Evolutionary conservation across 1,140 invertebrate species (phyloP).

Genomic region (Alviniconcha marisindica): DNA sequence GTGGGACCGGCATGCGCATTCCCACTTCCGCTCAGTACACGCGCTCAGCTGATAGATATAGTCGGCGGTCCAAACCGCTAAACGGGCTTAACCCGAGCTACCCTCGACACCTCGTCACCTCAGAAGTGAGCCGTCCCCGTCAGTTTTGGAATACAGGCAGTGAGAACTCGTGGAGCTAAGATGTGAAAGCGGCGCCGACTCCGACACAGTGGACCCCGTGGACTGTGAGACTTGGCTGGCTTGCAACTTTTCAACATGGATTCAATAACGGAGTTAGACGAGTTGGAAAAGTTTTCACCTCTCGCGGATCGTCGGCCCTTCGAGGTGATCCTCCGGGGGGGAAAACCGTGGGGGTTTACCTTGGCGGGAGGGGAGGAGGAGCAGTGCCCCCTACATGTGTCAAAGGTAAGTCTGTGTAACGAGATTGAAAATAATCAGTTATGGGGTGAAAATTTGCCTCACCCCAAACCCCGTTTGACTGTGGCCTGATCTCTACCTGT

Average conservation of each 20-base stretch:
- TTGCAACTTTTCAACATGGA: slow-evolving; percentile 19
- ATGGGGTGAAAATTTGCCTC: no score
- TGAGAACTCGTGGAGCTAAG: neutral
- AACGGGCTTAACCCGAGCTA: no score
- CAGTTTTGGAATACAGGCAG: neutral
- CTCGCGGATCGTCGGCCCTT: slow-evolving; percentile 38
- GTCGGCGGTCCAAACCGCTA: no score
- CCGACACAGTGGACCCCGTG: neutral
- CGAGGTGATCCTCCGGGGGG: slow-evolving; percentile 48
- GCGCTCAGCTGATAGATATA: slow-evolving; percentile 38
- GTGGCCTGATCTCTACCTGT: no score
- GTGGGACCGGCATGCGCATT: slow-evolving; percentile 39
- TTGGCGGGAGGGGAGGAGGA: slow-evolving; percentile 37
- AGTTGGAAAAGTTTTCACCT: slow-evolving; percentile 38
- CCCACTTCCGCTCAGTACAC: slow-evolving; percentile 24
- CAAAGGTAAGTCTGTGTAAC: slow-evolving; percentile 43
- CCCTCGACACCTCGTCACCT: no score
- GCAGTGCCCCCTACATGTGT: slow-evolving; percentile 34
- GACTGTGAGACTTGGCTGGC: neutral
- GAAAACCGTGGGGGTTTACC: slow-evolving; percentile 48
- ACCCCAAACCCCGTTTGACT: no score
- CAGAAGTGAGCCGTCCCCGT: neutral
- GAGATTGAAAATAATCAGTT: no score
- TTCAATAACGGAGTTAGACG: slow-evolving; percentile 21
- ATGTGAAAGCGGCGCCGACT: neutral